Percentiles rank a stretch among this genome's conserved stretches.
phyloP scores from a whole-genome alignment of 2,797 vertebrate species.

The Chelidonichthys spinosus region DNA sequence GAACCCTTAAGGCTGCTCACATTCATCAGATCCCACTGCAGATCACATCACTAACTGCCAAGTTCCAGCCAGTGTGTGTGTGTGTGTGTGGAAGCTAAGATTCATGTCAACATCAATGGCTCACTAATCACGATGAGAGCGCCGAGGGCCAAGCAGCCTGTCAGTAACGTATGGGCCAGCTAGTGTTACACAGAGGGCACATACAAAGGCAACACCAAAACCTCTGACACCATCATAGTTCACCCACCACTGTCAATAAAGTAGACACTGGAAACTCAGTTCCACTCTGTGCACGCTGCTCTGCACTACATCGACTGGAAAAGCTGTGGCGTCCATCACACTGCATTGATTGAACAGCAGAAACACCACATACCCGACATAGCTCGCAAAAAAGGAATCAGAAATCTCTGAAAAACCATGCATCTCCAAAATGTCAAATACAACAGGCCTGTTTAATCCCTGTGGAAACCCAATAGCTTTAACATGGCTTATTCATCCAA shows the following conservation, averaged over 20 bases:
- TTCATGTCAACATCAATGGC: conserved; percentile 76
- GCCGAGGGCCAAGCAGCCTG: conserved; percentile 47
- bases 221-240: conserved; percentile 64
- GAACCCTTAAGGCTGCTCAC: conserved; percentile 32
- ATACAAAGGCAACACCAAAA: conserved; percentile 39
- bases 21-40: conserved; percentile 40
- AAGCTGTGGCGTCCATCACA: conserved; percentile 47
- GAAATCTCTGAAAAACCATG: background rate
- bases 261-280: conserved; percentile 52
- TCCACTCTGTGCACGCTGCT: conserved; percentile 20
- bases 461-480: background rate
- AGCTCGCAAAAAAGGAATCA: background rate
- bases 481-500: conserved; percentile 13
- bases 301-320: conserved; percentile 41
- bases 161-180: conserved; percentile 43
- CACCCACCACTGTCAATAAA: conserved; percentile 66
- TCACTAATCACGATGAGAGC: conserved; percentile 65
- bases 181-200: conserved; percentile 59
- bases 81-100: conserved; percentile 38
- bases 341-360: conserved; percentile 33
- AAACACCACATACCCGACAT: conserved; percentile 1
- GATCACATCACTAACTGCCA: conserved; percentile 61
- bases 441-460: background rate
- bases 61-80: conserved; percentile 22
- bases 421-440: background rate